Base-by-base conservation (phyloP, 2,888 invertebrate genomes). In the Eumacrocentrus americanus region DNA sequence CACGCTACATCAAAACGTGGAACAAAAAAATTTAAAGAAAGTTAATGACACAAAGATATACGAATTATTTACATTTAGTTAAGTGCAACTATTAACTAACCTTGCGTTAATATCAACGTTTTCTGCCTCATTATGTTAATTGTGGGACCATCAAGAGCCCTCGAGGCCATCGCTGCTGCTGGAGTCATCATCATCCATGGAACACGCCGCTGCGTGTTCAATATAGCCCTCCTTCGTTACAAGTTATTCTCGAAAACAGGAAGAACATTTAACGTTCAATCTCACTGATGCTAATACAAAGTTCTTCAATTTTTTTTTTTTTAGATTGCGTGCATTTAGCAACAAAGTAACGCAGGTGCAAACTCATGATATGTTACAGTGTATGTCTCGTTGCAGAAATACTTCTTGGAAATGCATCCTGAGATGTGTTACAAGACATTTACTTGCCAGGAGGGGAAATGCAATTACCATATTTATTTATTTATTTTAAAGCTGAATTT, bases 91-190 rank as follows among this genome's bases (percentile, higher is more conserved):
- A 74, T 76, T 75, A 75, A 75, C 72, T 76, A 76, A 71, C 70
- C 70, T 73, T 68, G 65, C 63, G 72, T 58, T 73, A 76, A 76
- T 76, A 73, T 73, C 71, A 64, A 69, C 68, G 68, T 71, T 70
- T 72, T 72, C 67, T 70, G 55, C 66, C 69, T 74, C 70, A 74
- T 76, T 76, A 76, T 73, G 75, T 69, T 76, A 75, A 76, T 76
- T 73, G 69, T 63, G 69, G 68, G 68, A 70, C 62, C 4, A 23
- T n/a, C 1, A 29, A 9, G 29, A 4, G 29, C 29, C 29, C 29
- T 29, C 29, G 29, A 29, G 29, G 29, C 29, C 29, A 9, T 29
- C 9, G 29, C 29, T 4, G 29, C 9, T 29, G 29, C 29, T 4
- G 29, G 29, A 29, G 29, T 29, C 29, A 4, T 4, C 29, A 29